A percentile compares a stretch with the other conserved stretches of the same genome.
Conservation (phyloP, 2,113 vertebrate genomes). For the Solea senegalensis region DNA sequence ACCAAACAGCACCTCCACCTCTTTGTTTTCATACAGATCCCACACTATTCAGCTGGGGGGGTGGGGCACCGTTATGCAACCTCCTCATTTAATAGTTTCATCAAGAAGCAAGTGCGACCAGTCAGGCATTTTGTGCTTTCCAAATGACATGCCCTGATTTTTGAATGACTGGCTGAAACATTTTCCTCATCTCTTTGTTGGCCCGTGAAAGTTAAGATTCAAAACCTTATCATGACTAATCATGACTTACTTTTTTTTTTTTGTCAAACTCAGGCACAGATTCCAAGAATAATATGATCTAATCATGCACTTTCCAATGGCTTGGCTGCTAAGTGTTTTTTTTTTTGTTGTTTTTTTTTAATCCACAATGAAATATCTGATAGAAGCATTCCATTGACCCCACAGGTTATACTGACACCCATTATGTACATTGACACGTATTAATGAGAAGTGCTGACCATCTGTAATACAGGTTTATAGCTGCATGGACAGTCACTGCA, state of each 20-base stretch:
- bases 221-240: slow-evolving; percentile 55
- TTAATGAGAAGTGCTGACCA: slow-evolving; percentile 73
- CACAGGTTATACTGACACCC: slow-evolving; percentile 72
- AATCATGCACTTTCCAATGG: slow-evolving; percentile 74
- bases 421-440: slow-evolving; percentile 76
- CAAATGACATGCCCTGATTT: slow-evolving; percentile 74
- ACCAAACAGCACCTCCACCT: slow-evolving; percentile 38
- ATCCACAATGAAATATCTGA: slow-evolving; percentile 63
- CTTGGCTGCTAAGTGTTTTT: slow-evolving; percentile 64
- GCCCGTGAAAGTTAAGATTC: slow-evolving; percentile 60
- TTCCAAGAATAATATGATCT: slow-evolving; percentile 61
- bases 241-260: slow-evolving; percentile 62
- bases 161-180: slow-evolving; percentile 69
- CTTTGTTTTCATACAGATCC: slow-evolving; percentile 42
- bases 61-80: slow-evolving; percentile 38
- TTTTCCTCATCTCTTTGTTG: slow-evolving; percentile 59
- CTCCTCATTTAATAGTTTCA: slow-evolving; percentile 42
- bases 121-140: slow-evolving; percentile 76
- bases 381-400: slow-evolving; percentile 75
- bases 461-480: slow-evolving; percentile 84
- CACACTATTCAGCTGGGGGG: slow-evolving; percentile 39
- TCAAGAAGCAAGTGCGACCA: slow-evolving; percentile 53
- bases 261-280: slow-evolving; percentile 47
- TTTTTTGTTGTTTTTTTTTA: slow-evolving; percentile 25
- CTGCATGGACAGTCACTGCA: slow-evolving; percentile 80